Conservation (phyloP, 1,140 invertebrate species). For the Drosophila simulans region DNA sequence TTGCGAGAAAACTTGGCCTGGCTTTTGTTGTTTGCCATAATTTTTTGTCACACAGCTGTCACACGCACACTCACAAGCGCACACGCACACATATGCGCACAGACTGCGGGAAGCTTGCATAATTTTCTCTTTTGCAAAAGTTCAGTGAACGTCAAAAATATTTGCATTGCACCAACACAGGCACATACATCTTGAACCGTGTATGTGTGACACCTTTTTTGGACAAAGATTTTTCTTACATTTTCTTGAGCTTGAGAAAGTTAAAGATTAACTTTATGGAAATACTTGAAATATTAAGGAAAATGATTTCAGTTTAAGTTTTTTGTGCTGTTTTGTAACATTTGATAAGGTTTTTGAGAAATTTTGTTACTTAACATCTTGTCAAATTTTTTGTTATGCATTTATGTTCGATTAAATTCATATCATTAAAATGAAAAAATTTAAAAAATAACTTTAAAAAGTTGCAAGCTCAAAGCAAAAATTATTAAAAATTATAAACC, state of each 20-base stretch:
- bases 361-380: no score
- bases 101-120: slow-evolving; percentile 62
- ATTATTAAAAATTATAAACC: no score
- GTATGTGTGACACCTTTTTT: slow-evolving; percentile 53
- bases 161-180: slow-evolving; percentile 63
- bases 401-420: no score
- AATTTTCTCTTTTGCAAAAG: slow-evolving; percentile 78
- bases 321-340: no score
- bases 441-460: not conserved
- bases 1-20: slow-evolving; percentile 67
- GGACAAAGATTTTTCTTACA: slow-evolving; percentile 18
- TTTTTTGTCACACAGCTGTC: slow-evolving; percentile 83
- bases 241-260: slow-evolving; percentile 11
- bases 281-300: not conserved
- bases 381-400: no score
- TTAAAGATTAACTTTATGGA: slow-evolving; percentile 1
- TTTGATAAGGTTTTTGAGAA: no score
- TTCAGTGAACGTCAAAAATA: slow-evolving; percentile 84
- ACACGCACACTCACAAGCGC: slow-evolving; percentile 45
- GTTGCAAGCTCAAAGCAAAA: not conserved
- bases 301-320: not conserved
- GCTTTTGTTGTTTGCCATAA: slow-evolving; percentile 78
- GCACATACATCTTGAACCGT: slow-evolving; percentile 1
- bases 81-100: slow-evolving; percentile 20
- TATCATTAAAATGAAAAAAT: no score